Evolutionary conservation across 2,888 invertebrate genomes (phyloP).

Genomic region (Anticlea derivata): DNA sequence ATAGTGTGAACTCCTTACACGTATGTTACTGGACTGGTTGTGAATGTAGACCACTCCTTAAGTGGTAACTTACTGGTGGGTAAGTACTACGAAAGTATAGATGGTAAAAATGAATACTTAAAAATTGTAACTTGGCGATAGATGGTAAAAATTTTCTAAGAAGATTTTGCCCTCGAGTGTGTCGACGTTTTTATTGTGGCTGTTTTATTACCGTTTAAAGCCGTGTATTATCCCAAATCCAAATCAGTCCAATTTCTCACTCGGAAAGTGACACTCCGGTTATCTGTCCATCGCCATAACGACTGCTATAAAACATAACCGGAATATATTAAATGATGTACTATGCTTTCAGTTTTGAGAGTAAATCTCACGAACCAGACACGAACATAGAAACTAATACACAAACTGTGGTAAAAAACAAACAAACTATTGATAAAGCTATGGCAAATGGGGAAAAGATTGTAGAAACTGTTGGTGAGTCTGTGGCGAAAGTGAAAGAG

Average conservation of each 20-base stretch:
- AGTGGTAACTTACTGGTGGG: conserved; percentile 30
- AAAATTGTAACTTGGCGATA: conserved; percentile 17
- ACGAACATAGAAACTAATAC: conserved; percentile 49
- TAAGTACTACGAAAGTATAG: conserved; percentile 20
- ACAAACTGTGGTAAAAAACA: conserved; percentile 3
- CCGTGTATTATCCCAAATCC: conserved; percentile 8
- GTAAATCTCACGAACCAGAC: conserved; percentile 47
- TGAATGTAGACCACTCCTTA: conserved; percentile 45
- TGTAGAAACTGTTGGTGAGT: conserved; percentile 9
- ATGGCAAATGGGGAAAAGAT: neutral
- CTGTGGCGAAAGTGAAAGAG: conserved; percentile 35
- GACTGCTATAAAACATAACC: conserved; percentile 51
- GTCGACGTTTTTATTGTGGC: neutral
- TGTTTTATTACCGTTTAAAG: too few relatives aligned
- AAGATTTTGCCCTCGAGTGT: neutral
- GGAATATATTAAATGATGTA: conserved; percentile 52
- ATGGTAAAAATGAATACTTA: conserved; percentile 20
- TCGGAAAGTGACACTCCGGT: conserved; percentile 26
- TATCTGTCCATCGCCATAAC: conserved; percentile 45
- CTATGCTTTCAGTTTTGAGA: conserved; percentile 42
- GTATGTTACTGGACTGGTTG: conserved; percentile 27
- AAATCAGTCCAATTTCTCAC: conserved; percentile 28
- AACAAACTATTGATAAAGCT: conserved; percentile 2
- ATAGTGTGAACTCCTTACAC: conserved; percentile 24
- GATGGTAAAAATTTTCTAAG: conserved; percentile 16